Percentiles rank a stretch among this genome's conserved stretches.
Conservation (phyloP, 2,888 invertebrate species). For the Sthenelais limicola region DNA sequence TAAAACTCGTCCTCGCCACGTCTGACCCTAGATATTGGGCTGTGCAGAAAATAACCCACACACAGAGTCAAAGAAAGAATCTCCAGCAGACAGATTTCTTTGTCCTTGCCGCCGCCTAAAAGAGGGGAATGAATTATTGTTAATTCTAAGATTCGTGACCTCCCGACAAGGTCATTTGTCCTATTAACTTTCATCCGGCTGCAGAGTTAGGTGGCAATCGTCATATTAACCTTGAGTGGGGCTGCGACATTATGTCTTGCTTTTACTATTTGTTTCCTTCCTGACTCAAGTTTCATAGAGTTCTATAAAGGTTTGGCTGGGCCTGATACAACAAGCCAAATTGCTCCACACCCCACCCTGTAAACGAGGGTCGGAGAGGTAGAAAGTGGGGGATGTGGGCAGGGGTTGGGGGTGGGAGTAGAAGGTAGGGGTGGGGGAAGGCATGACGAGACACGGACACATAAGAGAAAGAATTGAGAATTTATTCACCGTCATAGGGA, state of each 20-base stretch:
- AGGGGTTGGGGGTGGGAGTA: not conserved
- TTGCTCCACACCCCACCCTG: not conserved
- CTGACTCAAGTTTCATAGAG: not conserved
- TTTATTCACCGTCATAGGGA: too few relatives aligned
- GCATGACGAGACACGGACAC: too few relatives aligned
- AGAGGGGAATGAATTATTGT: constrained; percentile 37
- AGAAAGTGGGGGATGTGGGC: not conserved
- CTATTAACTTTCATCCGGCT: constrained; percentile 35
- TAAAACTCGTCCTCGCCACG: not conserved
- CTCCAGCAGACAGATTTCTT: too few relatives aligned
- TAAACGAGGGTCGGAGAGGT: not conserved
- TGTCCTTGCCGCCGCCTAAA: constrained; percentile 33
- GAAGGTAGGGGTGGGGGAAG: constrained; percentile 1
- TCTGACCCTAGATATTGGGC: too few relatives aligned
- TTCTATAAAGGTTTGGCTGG: constrained; percentile 3
- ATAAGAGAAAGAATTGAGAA: too few relatives aligned
- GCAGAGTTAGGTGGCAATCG: not conserved
- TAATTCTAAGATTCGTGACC: constrained; percentile 32
- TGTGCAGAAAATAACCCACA: too few relatives aligned
- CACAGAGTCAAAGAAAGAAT: too few relatives aligned
- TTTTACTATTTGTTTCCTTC: not conserved
- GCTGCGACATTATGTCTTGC: not conserved
- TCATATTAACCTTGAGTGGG: not conserved
- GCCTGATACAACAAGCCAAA: not conserved
- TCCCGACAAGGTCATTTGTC: constrained; percentile 36